Percentiles rank a stretch among this genome's conserved stretches.
phyloP scores from a whole-genome alignment of 2,888 invertebrate genomes.

The Drosophila emarginata region DNA sequence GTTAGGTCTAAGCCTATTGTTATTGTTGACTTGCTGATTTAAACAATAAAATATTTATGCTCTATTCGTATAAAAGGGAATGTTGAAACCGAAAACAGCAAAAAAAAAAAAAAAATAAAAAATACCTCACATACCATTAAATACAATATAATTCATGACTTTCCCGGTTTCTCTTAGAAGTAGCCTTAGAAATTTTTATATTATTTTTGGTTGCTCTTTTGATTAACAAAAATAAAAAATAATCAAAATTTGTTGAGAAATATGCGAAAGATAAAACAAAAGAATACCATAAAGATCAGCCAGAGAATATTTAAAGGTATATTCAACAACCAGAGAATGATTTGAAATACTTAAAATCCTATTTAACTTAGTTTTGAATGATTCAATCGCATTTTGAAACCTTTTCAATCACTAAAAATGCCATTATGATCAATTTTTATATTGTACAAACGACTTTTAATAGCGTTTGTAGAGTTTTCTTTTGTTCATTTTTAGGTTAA shows the following conservation, averaged over 20 bases:
- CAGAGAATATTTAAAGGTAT: too few species aligned
- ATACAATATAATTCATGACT: neutral
- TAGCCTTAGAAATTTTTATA: too few species aligned
- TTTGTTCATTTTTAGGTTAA: neutral
- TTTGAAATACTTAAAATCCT: too few species aligned
- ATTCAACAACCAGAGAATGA: too few species aligned
- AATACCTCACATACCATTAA: neutral
- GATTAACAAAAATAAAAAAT: neutral
- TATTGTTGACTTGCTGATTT: conserved; percentile 36
- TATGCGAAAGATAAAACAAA: too few species aligned
- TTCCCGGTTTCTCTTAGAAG: neutral
- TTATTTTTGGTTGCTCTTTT: too few species aligned
- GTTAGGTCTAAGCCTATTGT: conserved; percentile 24
- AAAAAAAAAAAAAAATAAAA: too few species aligned
- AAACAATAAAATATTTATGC: conserved; percentile 38
- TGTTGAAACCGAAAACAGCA: conserved; percentile 12
- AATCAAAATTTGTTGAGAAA: neutral
- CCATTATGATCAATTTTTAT: too few species aligned
- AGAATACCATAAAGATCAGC: too few species aligned
- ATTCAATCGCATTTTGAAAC: conserved; percentile 10
- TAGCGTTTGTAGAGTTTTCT: too few species aligned
- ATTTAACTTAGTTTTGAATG: neutral
- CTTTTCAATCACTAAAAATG: neutral
- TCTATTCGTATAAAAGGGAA: conserved; percentile 11
- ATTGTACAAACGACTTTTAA: too few species aligned